These are phyloP conservation scores for Tragelaphus strepsiceros DNA, from an alignment of 2,113 vertebrate genomes.

Conservation along the genomic window DNA sequence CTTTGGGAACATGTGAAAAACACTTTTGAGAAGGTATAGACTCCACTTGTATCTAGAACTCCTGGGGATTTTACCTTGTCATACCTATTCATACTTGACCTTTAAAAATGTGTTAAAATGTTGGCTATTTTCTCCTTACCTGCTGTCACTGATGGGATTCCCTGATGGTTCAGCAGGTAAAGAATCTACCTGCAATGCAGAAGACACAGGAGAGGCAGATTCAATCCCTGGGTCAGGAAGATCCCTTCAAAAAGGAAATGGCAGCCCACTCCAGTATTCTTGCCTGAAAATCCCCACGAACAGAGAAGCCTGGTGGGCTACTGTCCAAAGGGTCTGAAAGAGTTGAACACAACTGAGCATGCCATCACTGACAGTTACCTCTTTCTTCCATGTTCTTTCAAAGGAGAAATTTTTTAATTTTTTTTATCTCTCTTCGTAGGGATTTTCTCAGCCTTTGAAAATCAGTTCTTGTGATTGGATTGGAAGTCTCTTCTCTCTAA, in stretches of 20 bases:
- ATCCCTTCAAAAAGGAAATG: not conserved
- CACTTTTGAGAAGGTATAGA: not conserved
- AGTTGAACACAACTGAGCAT: not conserved
- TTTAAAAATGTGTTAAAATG: not conserved
- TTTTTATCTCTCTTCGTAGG: not conserved
- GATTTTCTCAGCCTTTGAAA: constrained; percentile 14
- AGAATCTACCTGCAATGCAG: not conserved
- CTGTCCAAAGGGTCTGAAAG: not conserved
- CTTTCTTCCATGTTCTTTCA: not conserved
- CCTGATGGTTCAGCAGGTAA: not conserved
- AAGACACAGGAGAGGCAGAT: not conserved
- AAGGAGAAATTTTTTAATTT: not conserved
- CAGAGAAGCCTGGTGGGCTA: not conserved
- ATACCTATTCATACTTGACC: not conserved
- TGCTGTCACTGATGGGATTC: not conserved
- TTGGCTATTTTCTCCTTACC: not conserved
- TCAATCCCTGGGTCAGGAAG: not conserved
- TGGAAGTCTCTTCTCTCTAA: not conserved
- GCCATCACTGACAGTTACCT: not conserved
- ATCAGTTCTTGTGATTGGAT: not conserved
- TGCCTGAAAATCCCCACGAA: not conserved
- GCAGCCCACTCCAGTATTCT: not conserved
- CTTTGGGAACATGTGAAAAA: not conserved
- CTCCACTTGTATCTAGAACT: not conserved
- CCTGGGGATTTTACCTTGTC: not conserved